phyloP scores from a whole-genome alignment of 2,888 invertebrate species.

The Aphidoletes aphidimyza region DNA sequence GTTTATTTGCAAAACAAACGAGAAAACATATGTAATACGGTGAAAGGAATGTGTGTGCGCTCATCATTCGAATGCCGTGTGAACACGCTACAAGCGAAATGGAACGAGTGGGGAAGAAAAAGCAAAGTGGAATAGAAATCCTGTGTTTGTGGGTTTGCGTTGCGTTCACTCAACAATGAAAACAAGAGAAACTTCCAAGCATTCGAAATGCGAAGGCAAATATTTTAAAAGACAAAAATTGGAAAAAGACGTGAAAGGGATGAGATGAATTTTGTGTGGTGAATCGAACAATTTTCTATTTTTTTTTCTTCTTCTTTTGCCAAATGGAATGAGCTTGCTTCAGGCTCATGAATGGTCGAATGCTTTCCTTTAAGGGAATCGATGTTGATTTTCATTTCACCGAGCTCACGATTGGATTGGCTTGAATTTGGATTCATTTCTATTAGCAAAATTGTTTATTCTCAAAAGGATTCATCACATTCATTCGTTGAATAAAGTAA shows the following conservation, averaged over 20 bases:
- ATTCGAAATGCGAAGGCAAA: conserved; percentile 20
- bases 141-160: background rate
- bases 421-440: too few relatives aligned
- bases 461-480: background rate
- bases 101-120: too few relatives aligned
- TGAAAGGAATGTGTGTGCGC: conserved; percentile 25
- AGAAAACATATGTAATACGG: conserved; percentile 35
- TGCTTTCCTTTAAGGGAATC: too few relatives aligned
- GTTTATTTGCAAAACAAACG: conserved; percentile 28
- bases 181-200: background rate
- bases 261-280: conserved; percentile 22
- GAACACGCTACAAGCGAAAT: background rate
- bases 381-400: too few relatives aligned
- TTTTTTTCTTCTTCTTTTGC: too few relatives aligned
- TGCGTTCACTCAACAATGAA: conserved; percentile 28
- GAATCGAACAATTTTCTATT: too few relatives aligned
- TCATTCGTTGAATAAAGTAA: too few relatives aligned
- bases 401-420: too few relatives aligned
- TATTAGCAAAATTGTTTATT: too few relatives aligned
- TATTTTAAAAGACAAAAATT: conserved; percentile 27
- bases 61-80: background rate
- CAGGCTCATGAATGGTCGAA: too few relatives aligned
- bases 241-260: conserved; percentile 4
- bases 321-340: too few relatives aligned
- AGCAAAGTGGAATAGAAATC: background rate